Base-by-base conservation (phyloP, 2,113 vertebrate species). In the Larimichthys crocea region DNA sequence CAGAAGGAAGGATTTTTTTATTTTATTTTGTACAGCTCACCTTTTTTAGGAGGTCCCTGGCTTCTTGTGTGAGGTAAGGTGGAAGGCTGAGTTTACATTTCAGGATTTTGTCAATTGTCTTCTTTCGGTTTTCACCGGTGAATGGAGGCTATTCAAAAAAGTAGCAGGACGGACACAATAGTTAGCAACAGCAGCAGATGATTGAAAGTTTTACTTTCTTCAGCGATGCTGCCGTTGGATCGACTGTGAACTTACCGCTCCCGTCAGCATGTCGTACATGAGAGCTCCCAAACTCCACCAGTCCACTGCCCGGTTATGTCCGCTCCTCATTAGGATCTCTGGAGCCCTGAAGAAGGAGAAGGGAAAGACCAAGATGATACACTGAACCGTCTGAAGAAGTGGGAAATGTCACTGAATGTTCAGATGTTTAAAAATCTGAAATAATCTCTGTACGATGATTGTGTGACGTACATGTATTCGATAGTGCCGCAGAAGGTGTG, bases 21-120 rank as follows among this genome's bases (percentile, higher is more conserved):
- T n/a, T n/a, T n/a, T n/a, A n/a, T 26, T 26, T 26, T 26, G 2
- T 26, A 84, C 84, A 26, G 15, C 82, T 50, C 95, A 99, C 97
- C 97, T 97, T 98, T 96, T 99, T 99, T 87, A 99, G 96, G 89
- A 99, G 96, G 94, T 99, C 98, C 95, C 98, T 97, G 95, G 98
- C 98, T 96, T 99, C 97, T 95, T 98, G 97, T 85, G 98, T 99
- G 97, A 99, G 97, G 98, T 99, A 99, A 95, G 98, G 98, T 94
- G 98, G 98, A 94, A 99, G 96, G 92, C 97, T 98, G 91, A 99
- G 96, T 96, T 99, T 99, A 96, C 98, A 99, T 94, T 99, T 99
- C 86, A 99, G 94, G 91, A 99, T 99, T 95, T 99, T 99, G 93
- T 99, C 98, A 90, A 98, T 99, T 3, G 98, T 99, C 95, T 99